A percentile compares a stretch with the other conserved stretches of the same genome.
phyloP scores from a whole-genome alignment of 2,888 invertebrate genomes.

The Artemia sinica region DNA sequence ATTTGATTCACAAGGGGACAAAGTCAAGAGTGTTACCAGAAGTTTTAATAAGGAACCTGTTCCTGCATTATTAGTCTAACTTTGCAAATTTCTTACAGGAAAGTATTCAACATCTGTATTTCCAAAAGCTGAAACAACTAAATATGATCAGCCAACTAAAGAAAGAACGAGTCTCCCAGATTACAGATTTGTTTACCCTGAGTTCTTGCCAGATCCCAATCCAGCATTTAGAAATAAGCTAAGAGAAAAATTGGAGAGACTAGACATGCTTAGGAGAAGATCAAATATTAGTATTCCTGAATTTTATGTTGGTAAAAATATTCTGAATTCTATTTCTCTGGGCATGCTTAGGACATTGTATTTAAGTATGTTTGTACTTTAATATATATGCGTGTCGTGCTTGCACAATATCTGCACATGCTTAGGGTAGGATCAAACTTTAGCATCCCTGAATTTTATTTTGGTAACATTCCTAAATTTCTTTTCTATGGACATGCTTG shows the following conservation, averaged over 20 bases:
- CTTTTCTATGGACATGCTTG: too few relatives aligned
- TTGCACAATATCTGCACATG: too few relatives aligned
- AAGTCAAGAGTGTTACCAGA: too few relatives aligned
- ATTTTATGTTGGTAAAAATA: conserved; percentile 75
- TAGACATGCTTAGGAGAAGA: conserved; percentile 77
- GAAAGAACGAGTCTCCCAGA: conserved; percentile 33
- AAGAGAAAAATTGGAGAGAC: conserved; percentile 70
- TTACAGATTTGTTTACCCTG: conserved; percentile 60
- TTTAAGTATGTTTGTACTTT: not conserved
- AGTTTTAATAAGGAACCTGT: too few relatives aligned
- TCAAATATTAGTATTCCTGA: conserved; percentile 74
- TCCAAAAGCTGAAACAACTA: not conserved
- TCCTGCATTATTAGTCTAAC: too few relatives aligned
- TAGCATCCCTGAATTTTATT: too few relatives aligned
- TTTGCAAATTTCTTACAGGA: too few relatives aligned
- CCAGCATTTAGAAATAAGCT: conserved; percentile 55
- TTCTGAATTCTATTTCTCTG: conserved; percentile 4
- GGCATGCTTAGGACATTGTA: not conserved
- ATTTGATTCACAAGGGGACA: too few relatives aligned
- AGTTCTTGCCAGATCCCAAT: conserved; percentile 77
- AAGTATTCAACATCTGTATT: too few relatives aligned
- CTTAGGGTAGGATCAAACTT: too few relatives aligned
- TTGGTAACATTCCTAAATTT: too few relatives aligned
- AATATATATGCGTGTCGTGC: too few relatives aligned
- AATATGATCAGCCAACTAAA: not conserved